Evolutionary conservation across 2,113 vertebrate species (phyloP).

Genomic region (Cottus gobio): DNA sequence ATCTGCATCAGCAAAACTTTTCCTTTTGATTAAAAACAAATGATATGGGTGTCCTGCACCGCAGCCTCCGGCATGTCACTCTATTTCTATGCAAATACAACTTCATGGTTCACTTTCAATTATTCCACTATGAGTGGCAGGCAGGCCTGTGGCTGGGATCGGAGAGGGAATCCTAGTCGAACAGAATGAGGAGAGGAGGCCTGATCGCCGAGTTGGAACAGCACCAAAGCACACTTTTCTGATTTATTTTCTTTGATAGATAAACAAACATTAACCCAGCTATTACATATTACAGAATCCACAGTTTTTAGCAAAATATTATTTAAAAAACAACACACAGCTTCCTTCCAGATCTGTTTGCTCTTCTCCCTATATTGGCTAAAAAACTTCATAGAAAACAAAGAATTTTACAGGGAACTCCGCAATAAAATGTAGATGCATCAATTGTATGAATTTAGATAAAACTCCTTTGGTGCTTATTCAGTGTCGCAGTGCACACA

Average conservation of each 20-base stretch:
- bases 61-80: constrained; percentile 91
- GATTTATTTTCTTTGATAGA: constrained; percentile 38
- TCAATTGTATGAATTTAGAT: constrained; percentile 37
- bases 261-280: not conserved
- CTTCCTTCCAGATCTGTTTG: not conserved
- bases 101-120: constrained; percentile 97
- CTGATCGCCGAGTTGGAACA: constrained; percentile 86
- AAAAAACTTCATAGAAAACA: constrained; percentile 10
- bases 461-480: constrained; percentile 39
- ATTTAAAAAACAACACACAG: not conserved
- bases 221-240: constrained; percentile 67
- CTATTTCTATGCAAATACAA: constrained; percentile 99
- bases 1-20: constrained; percentile 94
- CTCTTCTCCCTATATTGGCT: not conserved
- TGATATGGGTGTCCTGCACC: constrained; percentile 93
- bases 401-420: constrained; percentile 16
- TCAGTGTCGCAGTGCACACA: constrained; percentile 18
- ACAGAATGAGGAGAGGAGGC: constrained; percentile 45
- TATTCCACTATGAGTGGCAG: constrained; percentile 92
- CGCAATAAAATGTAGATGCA: constrained; percentile 53
- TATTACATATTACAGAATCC: not conserved
- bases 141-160: constrained; percentile 85
- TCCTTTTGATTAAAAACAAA: constrained; percentile 98
- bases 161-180: constrained; percentile 52
- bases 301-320: not conserved